A percentile compares a stretch with the other conserved stretches of the same genome.
phyloP scores from a whole-genome alignment of 2,888 invertebrate species.

The Dolichopus griseipennis region DNA sequence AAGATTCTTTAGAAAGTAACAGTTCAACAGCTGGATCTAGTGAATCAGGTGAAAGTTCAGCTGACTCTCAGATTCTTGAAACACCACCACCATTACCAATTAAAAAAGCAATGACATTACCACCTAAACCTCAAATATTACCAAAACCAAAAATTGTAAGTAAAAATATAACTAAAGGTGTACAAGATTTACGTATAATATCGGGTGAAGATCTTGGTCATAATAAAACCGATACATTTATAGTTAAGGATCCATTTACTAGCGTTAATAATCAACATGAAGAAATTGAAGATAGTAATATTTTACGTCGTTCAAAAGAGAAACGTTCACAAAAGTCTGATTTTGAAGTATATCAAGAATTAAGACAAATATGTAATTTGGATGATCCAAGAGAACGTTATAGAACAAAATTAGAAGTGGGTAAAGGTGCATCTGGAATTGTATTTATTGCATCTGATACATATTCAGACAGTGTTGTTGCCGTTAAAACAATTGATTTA shows the following conservation, averaged over 20 bases:
- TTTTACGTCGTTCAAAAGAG: conserved; percentile 40
- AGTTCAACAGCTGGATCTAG: conserved; percentile 21
- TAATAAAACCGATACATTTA: conserved; percentile 39
- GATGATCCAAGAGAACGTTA: conserved; percentile 76
- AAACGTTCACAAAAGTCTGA: conserved; percentile 39
- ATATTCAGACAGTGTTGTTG: conserved; percentile 66
- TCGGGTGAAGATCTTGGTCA: conserved; percentile 22
- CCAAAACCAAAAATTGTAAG: conserved; percentile 43
- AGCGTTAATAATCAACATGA: conserved; percentile 39
- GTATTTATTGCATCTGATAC: conserved; percentile 83
- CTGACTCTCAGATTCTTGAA: conserved; percentile 24
- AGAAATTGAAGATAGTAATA: conserved; percentile 36
- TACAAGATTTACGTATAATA: conserved; percentile 40
- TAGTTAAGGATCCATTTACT: conserved; percentile 39
- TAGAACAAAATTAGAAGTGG: conserved; percentile 72
- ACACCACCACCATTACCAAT: conserved; percentile 42
- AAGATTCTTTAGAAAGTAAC: conserved; percentile 45
- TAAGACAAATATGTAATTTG: conserved; percentile 69
- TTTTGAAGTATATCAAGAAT: conserved; percentile 58
- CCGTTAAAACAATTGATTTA: conserved; percentile 93
- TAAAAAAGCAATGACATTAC: conserved; percentile 42
- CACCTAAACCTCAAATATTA: conserved; percentile 48
- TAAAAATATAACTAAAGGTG: conserved; percentile 39
- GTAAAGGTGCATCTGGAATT: conserved; percentile 86
- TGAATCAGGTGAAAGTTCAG: conserved; percentile 27